Percentiles rank a stretch among this genome's conserved stretches.
Evolutionary conservation across 2,113 vertebrate species (phyloP).

Genomic region (Nesogale talazaci): DNA sequence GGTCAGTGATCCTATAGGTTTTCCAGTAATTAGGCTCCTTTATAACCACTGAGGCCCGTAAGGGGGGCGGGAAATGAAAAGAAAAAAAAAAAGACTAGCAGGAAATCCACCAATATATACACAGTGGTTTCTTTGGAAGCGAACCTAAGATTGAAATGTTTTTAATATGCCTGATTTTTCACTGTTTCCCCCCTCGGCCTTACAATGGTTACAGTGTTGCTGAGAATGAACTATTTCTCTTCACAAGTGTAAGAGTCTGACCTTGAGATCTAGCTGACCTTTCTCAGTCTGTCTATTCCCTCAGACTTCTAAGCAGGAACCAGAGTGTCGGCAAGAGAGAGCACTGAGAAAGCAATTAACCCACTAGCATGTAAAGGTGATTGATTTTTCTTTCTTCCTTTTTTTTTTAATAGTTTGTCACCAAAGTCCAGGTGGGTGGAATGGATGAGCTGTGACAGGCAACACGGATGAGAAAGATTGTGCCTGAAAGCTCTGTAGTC

Average conservation of each 20-base stretch:
- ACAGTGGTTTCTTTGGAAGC: neutral
- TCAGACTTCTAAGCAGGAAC: slow-evolving; percentile 50
- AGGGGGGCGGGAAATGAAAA: no score
- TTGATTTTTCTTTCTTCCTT: slow-evolving; percentile 60
- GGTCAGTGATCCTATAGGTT: neutral
- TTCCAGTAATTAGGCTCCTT: neutral
- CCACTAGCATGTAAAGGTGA: slow-evolving; percentile 66
- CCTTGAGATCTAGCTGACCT: slow-evolving; percentile 63
- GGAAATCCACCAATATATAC: neutral
- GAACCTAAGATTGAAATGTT: slow-evolving; percentile 23
- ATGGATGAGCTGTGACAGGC: slow-evolving; percentile 64
- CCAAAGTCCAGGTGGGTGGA: slow-evolving; percentile 66
- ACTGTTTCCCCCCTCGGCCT: slow-evolving; percentile 33
- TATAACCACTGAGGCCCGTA: neutral
- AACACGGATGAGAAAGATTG: slow-evolving; percentile 53
- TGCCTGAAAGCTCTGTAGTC: neutral
- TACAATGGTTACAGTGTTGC: slow-evolving; percentile 38
- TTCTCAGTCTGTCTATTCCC: slow-evolving; percentile 67
- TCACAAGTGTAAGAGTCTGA: neutral
- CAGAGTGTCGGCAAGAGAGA: neutral
- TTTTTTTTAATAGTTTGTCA: slow-evolving; percentile 68
- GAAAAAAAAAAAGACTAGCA: neutral
- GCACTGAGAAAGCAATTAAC: slow-evolving; percentile 57
- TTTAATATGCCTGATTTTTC: slow-evolving; percentile 16
- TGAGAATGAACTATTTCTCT: slow-evolving; percentile 66